phyloP scores from a whole-genome alignment of 2,888 invertebrate genomes.

The Parnassius glacialis region DNA sequence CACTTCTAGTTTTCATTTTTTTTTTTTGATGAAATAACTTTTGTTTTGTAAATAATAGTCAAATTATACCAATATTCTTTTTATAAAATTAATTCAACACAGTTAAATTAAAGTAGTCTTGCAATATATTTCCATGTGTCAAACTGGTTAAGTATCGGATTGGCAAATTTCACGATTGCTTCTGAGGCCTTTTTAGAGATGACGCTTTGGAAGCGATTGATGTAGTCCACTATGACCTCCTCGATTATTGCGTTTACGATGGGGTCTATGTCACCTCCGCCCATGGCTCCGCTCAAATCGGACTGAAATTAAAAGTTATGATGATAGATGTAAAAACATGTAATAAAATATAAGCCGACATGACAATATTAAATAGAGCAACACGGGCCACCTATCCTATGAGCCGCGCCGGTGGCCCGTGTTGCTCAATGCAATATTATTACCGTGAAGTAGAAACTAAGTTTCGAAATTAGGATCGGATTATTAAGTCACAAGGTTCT shows the following conservation, averaged over 20 bases:
- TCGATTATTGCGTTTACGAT: conserved; percentile 64
- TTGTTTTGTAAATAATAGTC: background rate
- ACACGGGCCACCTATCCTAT: too few species aligned
- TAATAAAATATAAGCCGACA: too few species aligned
- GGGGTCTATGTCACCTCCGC: conserved; percentile 68
- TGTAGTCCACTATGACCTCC: conserved; percentile 62
- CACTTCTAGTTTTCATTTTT: too few species aligned
- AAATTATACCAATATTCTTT: background rate
- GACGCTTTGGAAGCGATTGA: conserved; percentile 60
- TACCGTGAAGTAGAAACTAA: too few species aligned
- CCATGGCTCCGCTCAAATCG: conserved; percentile 61
- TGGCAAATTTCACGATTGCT: conserved; percentile 35
- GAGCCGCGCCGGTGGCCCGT: too few species aligned
- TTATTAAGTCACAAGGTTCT: too few species aligned
- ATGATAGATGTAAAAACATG: background rate
- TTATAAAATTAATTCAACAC: background rate
- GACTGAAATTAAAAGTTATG: conserved; percentile 46
- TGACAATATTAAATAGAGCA: too few species aligned
- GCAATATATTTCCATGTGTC: conserved; percentile 64
- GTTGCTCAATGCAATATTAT: too few species aligned
- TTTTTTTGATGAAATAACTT: too few species aligned
- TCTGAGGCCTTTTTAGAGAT: conserved; percentile 41
- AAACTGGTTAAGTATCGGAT: conserved; percentile 56
- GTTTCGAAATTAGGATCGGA: too few species aligned
- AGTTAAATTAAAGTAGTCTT: conserved; percentile 35